These are phyloP conservation scores for Anguilla japonica DNA, from an alignment of 2,113 vertebrate genomes.

Conservation along the genomic window DNA sequence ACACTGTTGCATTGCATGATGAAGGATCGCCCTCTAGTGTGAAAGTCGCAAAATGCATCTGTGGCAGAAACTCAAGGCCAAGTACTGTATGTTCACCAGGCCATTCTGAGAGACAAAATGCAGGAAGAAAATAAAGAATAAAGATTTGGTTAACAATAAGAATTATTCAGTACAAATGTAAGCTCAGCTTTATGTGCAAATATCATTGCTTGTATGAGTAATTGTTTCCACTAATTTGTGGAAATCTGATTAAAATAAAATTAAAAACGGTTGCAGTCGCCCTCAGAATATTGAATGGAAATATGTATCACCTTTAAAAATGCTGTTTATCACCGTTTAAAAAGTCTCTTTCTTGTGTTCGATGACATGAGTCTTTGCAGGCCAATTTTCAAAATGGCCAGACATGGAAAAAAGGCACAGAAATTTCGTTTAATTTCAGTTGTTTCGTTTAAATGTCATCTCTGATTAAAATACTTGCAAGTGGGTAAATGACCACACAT, in stretches of 20 bases:
- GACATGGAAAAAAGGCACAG: neutral
- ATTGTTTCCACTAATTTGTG: too few relatives aligned
- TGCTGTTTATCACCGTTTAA: too few relatives aligned
- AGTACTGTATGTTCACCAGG: neutral
- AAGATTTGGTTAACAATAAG: neutral
- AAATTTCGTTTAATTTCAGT: neutral
- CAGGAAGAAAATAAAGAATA: neutral
- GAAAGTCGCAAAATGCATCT: constrained; percentile 1
- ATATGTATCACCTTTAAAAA: neutral
- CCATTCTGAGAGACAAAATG: neutral
- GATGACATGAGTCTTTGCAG: neutral
- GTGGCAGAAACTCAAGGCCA: neutral
- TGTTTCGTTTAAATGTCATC: too few relatives aligned
- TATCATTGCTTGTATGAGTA: neutral
- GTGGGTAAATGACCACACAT: neutral
- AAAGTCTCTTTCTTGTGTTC: neutral
- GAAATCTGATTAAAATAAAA: too few relatives aligned
- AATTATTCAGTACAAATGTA: neutral
- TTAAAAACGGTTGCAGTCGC: neutral
- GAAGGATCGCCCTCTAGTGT: constrained; percentile 24
- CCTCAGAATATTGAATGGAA: neutral
- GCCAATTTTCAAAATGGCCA: neutral
- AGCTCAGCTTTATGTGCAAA: neutral
- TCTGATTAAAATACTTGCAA: neutral
- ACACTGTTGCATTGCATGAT: neutral